phyloP scores from a whole-genome alignment of 2,888 invertebrate genomes.

The Cinara cedri region DNA sequence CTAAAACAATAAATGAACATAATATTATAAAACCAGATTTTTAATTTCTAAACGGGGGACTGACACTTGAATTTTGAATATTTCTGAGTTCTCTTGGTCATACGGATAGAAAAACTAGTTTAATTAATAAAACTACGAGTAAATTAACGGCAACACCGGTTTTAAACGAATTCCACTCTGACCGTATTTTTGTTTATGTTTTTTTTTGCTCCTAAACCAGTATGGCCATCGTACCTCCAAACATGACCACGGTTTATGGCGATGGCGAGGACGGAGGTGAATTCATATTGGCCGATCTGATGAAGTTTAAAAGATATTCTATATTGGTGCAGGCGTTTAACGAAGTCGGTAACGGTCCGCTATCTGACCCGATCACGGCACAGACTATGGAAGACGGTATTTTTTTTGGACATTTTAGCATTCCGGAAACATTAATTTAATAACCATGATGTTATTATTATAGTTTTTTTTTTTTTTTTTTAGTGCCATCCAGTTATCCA shows the following conservation, averaged over 20 bases:
- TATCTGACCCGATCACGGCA: slow-evolving; percentile 72
- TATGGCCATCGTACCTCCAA: slow-evolving; percentile 63
- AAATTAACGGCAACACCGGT: too few relatives aligned
- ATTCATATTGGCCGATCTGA: slow-evolving; percentile 69
- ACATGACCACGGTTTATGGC: slow-evolving; percentile 73
- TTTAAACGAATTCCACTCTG: too few relatives aligned
- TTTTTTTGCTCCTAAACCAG: background rate
- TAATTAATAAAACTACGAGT: too few relatives aligned
- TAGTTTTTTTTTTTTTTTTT: slow-evolving; percentile 56
- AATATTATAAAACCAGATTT: too few relatives aligned
- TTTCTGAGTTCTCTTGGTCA: too few relatives aligned
- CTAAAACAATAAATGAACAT: too few relatives aligned
- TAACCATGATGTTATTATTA: background rate
- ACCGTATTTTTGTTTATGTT: background rate
- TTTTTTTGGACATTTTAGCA: background rate
- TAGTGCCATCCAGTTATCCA: slow-evolving; percentile 81
- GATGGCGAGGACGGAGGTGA: slow-evolving; percentile 75
- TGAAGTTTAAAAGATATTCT: slow-evolving; percentile 73
- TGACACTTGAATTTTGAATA: too few relatives aligned
- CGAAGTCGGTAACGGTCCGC: slow-evolving; percentile 75
- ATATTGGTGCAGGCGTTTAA: slow-evolving; percentile 77
- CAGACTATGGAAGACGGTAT: slow-evolving; percentile 78
- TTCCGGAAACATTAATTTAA: background rate
- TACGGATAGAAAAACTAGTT: too few relatives aligned
- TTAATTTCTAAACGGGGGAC: too few relatives aligned